These are phyloP conservation scores for Hylyphantes graminicola DNA, from an alignment of 1,140 invertebrate species.

Conservation along the genomic window DNA sequence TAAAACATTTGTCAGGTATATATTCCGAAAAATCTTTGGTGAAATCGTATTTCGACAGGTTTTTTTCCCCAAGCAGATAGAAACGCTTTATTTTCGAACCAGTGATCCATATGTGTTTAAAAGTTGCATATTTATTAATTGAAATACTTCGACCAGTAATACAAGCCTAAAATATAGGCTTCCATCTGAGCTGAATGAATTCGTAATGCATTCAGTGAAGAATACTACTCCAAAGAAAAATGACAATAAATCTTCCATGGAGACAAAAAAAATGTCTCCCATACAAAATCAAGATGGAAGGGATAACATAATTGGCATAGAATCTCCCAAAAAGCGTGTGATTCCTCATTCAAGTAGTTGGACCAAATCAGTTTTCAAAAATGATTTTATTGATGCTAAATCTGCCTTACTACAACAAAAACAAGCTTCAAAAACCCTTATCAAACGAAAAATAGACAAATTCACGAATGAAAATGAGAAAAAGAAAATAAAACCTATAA, in stretches of 20 bases:
- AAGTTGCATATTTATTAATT: too few relatives aligned
- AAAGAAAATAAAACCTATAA: background rate
- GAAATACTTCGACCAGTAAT: too few relatives aligned
- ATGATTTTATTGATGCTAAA: background rate
- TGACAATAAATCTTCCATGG: slow-evolving; percentile 12
- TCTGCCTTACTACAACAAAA: background rate
- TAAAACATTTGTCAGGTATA: too few relatives aligned
- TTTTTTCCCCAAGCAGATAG: too few relatives aligned
- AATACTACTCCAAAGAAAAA: slow-evolving; percentile 1
- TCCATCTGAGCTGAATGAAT: background rate
- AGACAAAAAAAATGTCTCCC: slow-evolving; percentile 1
- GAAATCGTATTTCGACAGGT: too few relatives aligned
- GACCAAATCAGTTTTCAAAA: background rate
- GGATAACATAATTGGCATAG: slow-evolving; percentile 33
- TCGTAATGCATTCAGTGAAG: slow-evolving; percentile 16
- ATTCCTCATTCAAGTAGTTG: background rate
- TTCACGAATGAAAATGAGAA: background rate
- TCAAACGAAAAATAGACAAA: slow-evolving; percentile 21
- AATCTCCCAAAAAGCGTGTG: background rate
- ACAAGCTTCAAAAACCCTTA: background rate
- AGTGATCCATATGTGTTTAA: too few relatives aligned
- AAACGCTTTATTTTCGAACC: too few relatives aligned
- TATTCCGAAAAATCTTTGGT: too few relatives aligned
- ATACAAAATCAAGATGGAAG: slow-evolving; percentile 3
- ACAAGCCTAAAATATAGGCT: too few relatives aligned